Evolutionary conservation across 2,888 invertebrate species (phyloP).

Genomic region (Caenorhabditis parvicauda): DNA sequence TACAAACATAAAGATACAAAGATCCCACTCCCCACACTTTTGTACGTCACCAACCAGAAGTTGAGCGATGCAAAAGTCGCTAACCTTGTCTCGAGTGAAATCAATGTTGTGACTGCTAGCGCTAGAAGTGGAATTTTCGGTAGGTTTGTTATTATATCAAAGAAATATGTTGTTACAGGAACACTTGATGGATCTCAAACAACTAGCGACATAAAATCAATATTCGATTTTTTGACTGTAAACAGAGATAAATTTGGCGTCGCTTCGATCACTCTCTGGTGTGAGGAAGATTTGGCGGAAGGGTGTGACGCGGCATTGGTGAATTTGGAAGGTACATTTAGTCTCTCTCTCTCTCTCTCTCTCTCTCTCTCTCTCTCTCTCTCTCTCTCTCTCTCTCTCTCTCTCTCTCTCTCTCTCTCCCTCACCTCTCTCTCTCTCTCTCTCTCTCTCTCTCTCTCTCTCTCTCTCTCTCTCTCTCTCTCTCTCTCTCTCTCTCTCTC

Average conservation of each 20-base stretch:
- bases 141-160: constrained; percentile 3
- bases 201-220: constrained; percentile 10
- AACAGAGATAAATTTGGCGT: constrained; percentile 3
- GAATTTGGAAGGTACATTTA: not conserved
- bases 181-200: constrained; percentile 3
- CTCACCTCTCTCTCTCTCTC: not conserved
- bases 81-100: constrained; percentile 1
- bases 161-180: not conserved
- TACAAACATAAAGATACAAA: not conserved
- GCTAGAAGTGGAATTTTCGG: constrained; percentile 13
- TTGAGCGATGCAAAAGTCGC: constrained; percentile 5
- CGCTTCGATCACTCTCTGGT: constrained; percentile 12
- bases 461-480: constrained; percentile 9
- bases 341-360: too few species aligned
- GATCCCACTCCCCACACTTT: constrained; percentile 2
- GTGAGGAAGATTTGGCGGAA: constrained; percentile 12
- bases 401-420: too few species aligned
- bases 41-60: constrained; percentile 14
- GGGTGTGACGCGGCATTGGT: constrained; percentile 6
- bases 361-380: too few species aligned
- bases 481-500: constrained; percentile 2
- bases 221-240: constrained; percentile 6
- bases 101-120: constrained; percentile 11
- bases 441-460: not conserved
- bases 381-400: too few species aligned